Evolutionary conservation across 2,797 vertebrate genomes (phyloP).

Genomic region (Chrosomus eos): DNA sequence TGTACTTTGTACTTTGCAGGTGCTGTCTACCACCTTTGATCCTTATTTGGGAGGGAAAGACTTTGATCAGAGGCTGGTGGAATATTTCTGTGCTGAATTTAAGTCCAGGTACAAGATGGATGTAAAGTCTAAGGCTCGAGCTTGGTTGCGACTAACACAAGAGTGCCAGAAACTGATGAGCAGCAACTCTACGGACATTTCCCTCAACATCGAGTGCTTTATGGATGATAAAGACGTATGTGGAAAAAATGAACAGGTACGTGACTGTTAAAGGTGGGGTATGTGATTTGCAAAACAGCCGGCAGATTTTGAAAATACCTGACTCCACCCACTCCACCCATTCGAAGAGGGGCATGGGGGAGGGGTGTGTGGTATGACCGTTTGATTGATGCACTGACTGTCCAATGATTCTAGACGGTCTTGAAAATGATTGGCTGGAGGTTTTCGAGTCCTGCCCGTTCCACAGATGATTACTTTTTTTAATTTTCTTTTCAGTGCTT

Average conservation of each 20-base stretch:
- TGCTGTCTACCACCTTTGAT: slow-evolving; percentile 83
- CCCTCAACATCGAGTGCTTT: slow-evolving; percentile 82
- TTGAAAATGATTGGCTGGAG: too few relatives aligned
- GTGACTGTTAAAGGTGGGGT: too few relatives aligned
- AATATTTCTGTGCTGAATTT: slow-evolving; percentile 82
- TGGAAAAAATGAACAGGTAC: slow-evolving; percentile 81
- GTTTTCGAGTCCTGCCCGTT: too few relatives aligned
- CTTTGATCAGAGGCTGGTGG: slow-evolving; percentile 81
- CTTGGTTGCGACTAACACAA: slow-evolving; percentile 79
- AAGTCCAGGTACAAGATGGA: slow-evolving; percentile 80
- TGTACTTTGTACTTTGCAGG: slow-evolving; percentile 62
- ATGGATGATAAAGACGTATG: slow-evolving; percentile 81
- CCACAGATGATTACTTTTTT: too few relatives aligned
- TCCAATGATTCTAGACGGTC: too few relatives aligned
- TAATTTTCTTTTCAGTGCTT: too few relatives aligned
- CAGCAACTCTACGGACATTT: slow-evolving; percentile 81
- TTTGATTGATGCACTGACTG: too few relatives aligned
- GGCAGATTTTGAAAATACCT: too few relatives aligned
- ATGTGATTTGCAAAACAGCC: too few relatives aligned
- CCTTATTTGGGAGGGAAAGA: slow-evolving; percentile 81
- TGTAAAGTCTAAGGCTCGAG: slow-evolving; percentile 77
- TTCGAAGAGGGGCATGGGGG: too few relatives aligned
- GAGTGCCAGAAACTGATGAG: slow-evolving; percentile 85
- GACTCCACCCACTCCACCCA: too few relatives aligned
- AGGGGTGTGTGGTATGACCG: too few relatives aligned